phyloP scores from a whole-genome alignment of 1,140 invertebrate species.

The Drosophila pseudoananassae region DNA sequence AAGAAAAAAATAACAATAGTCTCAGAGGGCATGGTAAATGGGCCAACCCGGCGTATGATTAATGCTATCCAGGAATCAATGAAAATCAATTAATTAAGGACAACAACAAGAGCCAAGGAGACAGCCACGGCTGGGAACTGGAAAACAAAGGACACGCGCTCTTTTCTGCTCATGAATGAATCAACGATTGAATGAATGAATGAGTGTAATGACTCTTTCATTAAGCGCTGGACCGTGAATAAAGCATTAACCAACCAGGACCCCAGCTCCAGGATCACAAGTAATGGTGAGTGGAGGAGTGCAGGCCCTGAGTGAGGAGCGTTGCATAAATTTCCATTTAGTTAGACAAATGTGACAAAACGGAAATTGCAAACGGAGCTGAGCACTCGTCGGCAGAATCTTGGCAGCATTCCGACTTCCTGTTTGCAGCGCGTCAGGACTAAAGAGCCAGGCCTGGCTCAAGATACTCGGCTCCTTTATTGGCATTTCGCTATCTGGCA shows the following conservation, averaged over 20 bases:
- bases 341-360: conserved; percentile 80
- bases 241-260: conserved; percentile 63
- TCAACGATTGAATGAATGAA: conserved; percentile 66
- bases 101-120: conserved; percentile 31
- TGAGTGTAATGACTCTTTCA: conserved; percentile 80
- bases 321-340: conserved; percentile 80
- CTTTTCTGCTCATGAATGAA: conserved; percentile 60
- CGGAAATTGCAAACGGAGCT: conserved; percentile 77
- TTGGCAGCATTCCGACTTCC: conserved; percentile 65
- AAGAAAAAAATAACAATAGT: conserved; percentile 31
- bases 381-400: conserved; percentile 38
- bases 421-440: conserved; percentile 30
- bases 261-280: conserved; percentile 3
- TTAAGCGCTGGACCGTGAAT: conserved; percentile 72
- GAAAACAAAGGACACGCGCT: conserved; percentile 45
- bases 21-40: not conserved
- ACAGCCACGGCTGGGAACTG: conserved; percentile 4
- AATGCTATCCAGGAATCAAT: conserved; percentile 53
- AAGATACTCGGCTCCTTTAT: conserved; percentile 53
- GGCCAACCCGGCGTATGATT: conserved; percentile 67
- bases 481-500: conserved; percentile 43
- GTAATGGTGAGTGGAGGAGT: not conserved
- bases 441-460: conserved; percentile 6
- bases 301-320: not conserved
- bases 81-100: conserved; percentile 76